Conservation (phyloP, 1,140 invertebrate species). For the Monochamus saltuarius region DNA sequence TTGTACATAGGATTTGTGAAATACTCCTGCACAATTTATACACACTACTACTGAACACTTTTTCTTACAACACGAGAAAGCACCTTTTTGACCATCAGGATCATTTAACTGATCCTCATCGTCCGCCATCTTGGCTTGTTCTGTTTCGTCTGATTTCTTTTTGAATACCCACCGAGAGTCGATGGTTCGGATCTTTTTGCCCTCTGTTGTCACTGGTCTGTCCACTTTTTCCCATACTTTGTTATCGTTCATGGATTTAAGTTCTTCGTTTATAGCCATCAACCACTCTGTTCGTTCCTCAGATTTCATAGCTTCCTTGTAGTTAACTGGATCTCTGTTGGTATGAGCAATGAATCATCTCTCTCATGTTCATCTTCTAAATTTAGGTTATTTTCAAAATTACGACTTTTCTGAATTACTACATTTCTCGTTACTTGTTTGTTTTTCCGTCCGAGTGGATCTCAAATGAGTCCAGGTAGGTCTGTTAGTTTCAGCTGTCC, state of each 20-base stretch:
- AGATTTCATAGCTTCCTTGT: neutral
- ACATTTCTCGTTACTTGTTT: neutral
- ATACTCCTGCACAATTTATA: no score
- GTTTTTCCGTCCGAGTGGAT: conserved; percentile 3
- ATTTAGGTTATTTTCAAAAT: neutral
- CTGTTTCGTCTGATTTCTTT: conserved; percentile 34
- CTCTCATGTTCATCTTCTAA: neutral
- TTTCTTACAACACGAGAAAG: no score
- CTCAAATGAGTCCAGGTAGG: conserved; percentile 3
- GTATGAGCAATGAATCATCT: neutral
- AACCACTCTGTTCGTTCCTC: conserved; percentile 34
- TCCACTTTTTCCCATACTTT: conserved; percentile 50
- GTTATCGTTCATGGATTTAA: conserved; percentile 46
- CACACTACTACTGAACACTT: no score
- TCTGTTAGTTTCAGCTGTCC: no score
- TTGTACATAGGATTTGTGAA: no score
- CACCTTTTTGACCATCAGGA: no score
- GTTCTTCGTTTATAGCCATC: conserved; percentile 47
- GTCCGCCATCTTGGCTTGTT: no score
- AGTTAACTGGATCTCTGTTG: neutral
- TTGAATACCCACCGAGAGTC: conserved; percentile 48
- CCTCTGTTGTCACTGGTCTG: no score
- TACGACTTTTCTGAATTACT: neutral
- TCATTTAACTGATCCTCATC: no score
- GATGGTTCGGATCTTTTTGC: conserved; percentile 46